Conservation (phyloP, 2,888 invertebrate genomes). For the Mythimna lalbum region DNA sequence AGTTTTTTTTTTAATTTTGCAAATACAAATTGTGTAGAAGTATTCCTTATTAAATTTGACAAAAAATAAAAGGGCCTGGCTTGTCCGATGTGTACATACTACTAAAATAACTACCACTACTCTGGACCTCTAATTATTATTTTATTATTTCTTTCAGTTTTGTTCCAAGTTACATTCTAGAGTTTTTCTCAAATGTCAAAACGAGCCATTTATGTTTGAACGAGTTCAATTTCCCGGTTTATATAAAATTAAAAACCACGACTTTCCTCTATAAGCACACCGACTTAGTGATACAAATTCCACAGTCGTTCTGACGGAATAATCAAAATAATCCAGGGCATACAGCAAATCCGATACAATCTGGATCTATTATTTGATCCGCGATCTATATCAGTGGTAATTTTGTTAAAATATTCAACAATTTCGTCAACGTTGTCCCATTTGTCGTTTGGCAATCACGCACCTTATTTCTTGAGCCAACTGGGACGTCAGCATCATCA, state of each 20-base stretch:
- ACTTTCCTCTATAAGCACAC: conserved; percentile 5
- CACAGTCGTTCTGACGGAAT: conserved; percentile 1
- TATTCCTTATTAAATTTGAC: too few species aligned
- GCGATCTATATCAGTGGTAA: conserved; percentile 8
- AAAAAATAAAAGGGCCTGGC: too few species aligned
- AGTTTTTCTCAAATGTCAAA: too few species aligned
- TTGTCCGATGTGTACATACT: too few species aligned
- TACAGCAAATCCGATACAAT: conserved; percentile 4
- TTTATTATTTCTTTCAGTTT: too few species aligned
- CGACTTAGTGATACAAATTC: conserved; percentile 11
- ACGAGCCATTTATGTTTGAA: neutral
- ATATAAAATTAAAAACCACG: conserved; percentile 13
- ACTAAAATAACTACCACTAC: too few species aligned
- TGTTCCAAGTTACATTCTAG: too few species aligned
- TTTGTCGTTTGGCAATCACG: conserved; percentile 63
- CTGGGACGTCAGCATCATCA: conserved; percentile 56
- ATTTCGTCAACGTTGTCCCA: conserved; percentile 49
- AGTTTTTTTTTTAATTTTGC: too few species aligned
- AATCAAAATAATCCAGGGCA: neutral
- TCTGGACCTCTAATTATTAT: too few species aligned
- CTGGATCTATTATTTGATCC: conserved; percentile 8
- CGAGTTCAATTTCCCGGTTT: neutral
- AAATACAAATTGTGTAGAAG: too few species aligned
- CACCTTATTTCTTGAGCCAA: conserved; percentile 59
- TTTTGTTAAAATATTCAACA: conserved; percentile 42